Evolutionary conservation across 2,797 vertebrate genomes (phyloP), one percentile per base, ranked within the genome.

Genomic region (Buphagus erythrorhynchus): DNA sequence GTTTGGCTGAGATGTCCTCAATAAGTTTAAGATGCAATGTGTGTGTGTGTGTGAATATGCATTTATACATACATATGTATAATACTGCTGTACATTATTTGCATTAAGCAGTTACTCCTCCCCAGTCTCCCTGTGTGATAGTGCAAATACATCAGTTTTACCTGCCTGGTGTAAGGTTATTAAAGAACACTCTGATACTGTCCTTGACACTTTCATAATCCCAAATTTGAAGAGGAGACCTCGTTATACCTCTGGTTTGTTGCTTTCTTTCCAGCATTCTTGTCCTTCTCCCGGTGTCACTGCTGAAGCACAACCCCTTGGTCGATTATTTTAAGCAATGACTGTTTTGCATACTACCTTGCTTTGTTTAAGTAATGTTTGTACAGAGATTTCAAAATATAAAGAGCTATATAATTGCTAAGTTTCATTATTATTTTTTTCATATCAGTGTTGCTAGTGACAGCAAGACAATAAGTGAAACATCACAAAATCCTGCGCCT

Each of bases 351-450:
- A 43, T 48, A 87, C 55, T 69, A 66, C 82, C 85, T 79, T 78
- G 91, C 90, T 95, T 94, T 93, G 67, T 95, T 96, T 80, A 91
- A 88, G 69, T 84, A 73, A 80, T 85, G 82, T 90, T 91, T 94
- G 92, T 94, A 91, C 82, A 95, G 85, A 94, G 79, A 90, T 90
- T 90, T 80, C 61, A 93, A 91, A 94, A 95, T 90, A 94, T 85
- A 91, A 83, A 93, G 73, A 95, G 36, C 79, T 95, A 73, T 73
- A 91, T 93, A 71, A 62, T 90, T 96, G 72, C 85, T 85, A 93
- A 88, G 90, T 86, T 93, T 94, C 84, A 68, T 65, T 29, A 42
- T 76, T 31, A 10, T 31, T 87, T 91, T 74, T 95, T 77, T 72
- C 16, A 4, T 25, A 3, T 16, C 29, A 59, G 1, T 54, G 21